These are phyloP conservation scores for Smutsia gigantea DNA, from an alignment of 2,797 vertebrate species.

Conservation along the genomic window DNA sequence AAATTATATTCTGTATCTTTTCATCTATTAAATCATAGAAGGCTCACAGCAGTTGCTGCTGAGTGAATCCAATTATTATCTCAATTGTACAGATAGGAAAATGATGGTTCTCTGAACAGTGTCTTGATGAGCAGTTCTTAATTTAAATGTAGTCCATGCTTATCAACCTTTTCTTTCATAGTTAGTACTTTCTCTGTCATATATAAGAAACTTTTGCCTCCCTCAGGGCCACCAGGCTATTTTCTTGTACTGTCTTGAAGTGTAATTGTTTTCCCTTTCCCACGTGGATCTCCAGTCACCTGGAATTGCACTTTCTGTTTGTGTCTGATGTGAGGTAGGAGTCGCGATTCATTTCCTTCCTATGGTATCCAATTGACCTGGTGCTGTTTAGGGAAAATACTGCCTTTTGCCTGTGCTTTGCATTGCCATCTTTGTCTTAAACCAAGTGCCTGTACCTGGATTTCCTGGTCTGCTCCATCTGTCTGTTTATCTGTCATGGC, in stretches of 20 bases:
- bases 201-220: not conserved
- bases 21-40: not conserved
- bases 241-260: not conserved
- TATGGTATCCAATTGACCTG: not conserved
- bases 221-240: not conserved
- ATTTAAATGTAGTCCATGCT: not conserved
- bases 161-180: not conserved
- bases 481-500: accelerated
- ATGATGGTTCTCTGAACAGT: not conserved
- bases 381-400: not conserved
- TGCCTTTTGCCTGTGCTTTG: not conserved
- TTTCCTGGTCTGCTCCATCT: not conserved
- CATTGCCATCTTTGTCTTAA: not conserved
- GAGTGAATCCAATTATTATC: not conserved
- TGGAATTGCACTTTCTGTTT: not conserved
- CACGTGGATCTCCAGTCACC: not conserved
- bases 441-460: not conserved
- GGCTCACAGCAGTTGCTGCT: not conserved
- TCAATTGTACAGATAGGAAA: not conserved
- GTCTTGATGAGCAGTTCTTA: not conserved
- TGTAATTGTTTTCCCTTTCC: not conserved
- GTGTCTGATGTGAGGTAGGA: not conserved
- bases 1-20: not conserved
- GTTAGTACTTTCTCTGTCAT: not conserved
- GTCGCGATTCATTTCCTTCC: not conserved